Evolutionary conservation across 2,888 invertebrate genomes (phyloP).

Genomic region (Polydrusus pterygomalis): DNA sequence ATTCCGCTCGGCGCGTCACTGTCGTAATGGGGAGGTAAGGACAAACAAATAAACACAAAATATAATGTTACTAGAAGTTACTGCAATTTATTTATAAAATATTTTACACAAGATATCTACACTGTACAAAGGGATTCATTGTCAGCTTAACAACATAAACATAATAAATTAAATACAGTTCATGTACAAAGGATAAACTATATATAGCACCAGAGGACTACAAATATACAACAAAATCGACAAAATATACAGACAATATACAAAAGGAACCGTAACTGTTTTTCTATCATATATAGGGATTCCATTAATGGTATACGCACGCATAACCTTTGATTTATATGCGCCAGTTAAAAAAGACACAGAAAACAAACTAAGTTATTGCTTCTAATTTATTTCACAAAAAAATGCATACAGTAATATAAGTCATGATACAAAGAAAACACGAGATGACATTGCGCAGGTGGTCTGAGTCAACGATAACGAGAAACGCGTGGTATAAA

Average conservation of each 20-base stretch:
- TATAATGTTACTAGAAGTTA: constrained; percentile 67
- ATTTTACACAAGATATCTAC: constrained; percentile 74
- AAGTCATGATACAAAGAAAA: no score
- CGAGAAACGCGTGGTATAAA: no score
- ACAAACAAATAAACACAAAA: constrained; percentile 9
- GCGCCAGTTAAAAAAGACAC: constrained; percentile 21
- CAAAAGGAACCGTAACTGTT: constrained; percentile 60
- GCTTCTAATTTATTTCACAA: no score
- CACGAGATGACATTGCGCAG: no score
- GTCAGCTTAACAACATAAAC: constrained; percentile 56
- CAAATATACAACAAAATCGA: constrained; percentile 66
- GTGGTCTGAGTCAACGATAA: no score
- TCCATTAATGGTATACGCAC: constrained; percentile 44
- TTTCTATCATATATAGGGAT: constrained; percentile 26
- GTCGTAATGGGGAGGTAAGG: background rate
- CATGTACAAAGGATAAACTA: constrained; percentile 69
- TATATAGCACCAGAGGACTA: constrained; percentile 73
- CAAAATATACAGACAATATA: constrained; percentile 65
- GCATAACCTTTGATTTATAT: constrained; percentile 13
- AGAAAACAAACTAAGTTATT: no score
- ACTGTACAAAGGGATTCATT: constrained; percentile 70
- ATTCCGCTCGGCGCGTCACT: no score
- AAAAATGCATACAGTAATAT: no score
- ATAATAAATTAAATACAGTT: constrained; percentile 68
- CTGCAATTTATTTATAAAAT: constrained; percentile 73